Percentiles rank a stretch among this genome's conserved stretches.
phyloP scores from a whole-genome alignment of 2,113 vertebrate genomes.

The Petrocephalus microphthalmus region DNA sequence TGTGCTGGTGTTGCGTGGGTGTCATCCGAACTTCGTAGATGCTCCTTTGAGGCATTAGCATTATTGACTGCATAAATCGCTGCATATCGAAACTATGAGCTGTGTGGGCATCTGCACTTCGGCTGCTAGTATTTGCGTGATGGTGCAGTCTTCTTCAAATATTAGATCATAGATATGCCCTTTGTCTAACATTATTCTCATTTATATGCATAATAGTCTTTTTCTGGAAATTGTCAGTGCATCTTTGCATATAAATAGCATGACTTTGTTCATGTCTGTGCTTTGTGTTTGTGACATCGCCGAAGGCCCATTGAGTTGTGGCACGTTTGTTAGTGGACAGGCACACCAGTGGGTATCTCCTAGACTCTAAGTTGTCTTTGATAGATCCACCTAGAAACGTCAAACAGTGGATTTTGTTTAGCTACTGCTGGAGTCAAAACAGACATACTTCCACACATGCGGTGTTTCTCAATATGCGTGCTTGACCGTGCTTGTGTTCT shows the following conservation, averaged over 20 bases:
- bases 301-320: not conserved
- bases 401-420: not conserved
- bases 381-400: no score
- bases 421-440: not conserved
- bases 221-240: not conserved
- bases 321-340: not conserved
- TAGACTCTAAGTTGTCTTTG: no score
- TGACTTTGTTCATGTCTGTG: not conserved
- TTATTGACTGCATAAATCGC: not conserved
- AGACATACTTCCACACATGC: not conserved
- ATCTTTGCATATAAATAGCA: not conserved
- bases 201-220: not conserved
- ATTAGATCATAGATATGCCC: not conserved
- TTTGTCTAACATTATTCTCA: not conserved
- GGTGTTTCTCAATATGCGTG: not conserved
- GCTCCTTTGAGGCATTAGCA: not conserved
- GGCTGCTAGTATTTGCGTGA: not conserved
- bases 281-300: not conserved
- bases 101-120: not conserved
- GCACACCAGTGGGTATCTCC: not conserved
- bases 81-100: not conserved
- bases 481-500: not conserved
- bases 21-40: not conserved
- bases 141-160: not conserved
- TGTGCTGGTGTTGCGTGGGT: not conserved